Conservation (phyloP, 2,888 invertebrate species). For the Stenotaenia linearis region DNA sequence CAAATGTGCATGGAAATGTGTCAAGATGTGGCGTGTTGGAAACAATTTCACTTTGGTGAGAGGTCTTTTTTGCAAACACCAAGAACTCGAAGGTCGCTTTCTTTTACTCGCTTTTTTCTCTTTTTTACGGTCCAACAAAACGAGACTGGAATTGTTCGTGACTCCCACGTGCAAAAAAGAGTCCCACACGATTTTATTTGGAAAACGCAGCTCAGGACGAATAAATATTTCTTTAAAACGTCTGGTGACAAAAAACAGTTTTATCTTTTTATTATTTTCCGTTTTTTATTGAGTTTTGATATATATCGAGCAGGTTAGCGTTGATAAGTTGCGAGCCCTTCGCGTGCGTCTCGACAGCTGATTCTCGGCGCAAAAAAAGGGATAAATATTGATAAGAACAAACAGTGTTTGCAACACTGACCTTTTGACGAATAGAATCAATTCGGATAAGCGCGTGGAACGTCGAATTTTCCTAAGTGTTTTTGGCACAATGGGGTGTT, state of each 20-base stretch:
- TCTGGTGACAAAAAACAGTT: too few species aligned
- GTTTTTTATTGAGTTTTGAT: neutral
- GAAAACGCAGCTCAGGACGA: neutral
- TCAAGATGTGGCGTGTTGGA: conserved; percentile 17
- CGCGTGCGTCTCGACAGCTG: neutral
- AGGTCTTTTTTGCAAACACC: neutral
- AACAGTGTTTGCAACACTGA: neutral
- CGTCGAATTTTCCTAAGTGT: neutral
- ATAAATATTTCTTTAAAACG: neutral
- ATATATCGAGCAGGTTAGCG: neutral
- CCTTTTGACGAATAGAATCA: neutral
- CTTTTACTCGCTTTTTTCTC: neutral
- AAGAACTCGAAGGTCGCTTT: neutral
- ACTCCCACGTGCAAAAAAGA: neutral
- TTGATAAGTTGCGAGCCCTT: neutral
- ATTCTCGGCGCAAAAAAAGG: neutral
- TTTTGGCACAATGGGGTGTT: neutral
- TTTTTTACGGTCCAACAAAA: neutral
- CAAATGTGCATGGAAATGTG: conserved; percentile 12
- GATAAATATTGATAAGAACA: neutral
- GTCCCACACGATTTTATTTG: too few species aligned
- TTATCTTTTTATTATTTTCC: neutral
- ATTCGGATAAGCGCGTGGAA: neutral
- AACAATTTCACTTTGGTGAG: conserved; percentile 6
- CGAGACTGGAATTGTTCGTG: neutral